Evolutionary conservation across 1,140 invertebrate genomes (phyloP), one percentile per base, ranked within the genome.

Genomic region (Gonatopus flavifemur): DNA sequence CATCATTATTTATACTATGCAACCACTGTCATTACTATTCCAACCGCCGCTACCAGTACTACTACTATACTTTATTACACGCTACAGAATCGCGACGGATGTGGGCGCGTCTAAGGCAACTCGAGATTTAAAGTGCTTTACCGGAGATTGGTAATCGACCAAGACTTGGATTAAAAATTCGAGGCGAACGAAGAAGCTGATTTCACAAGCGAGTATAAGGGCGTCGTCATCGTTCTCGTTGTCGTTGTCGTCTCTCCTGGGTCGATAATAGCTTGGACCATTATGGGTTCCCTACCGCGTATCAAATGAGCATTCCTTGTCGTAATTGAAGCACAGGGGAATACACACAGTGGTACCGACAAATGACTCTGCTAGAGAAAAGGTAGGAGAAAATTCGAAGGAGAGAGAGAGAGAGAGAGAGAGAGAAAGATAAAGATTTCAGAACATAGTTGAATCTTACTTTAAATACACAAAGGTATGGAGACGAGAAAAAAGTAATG

Each of bases 231-330:
- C n/a, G n/a, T n/a, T n/a, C n/a, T n/a, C n/a, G n/a, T n/a, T n/a
- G n/a, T n/a, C n/a, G n/a, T n/a, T n/a, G n/a, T n/a, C n/a, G n/a
- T n/a, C n/a, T n/a, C 45, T 20, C 48, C 37, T 30, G 32, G 57
- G 19, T 60, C 55, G 58, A 65, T 65, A 64, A 65, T 64, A 65
- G 63, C 62, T 64, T 65, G 49, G 58, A 58, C 63, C 62, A 61
- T 65, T 65, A 66, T 38, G 41, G 50, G 50, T 50, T 58, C 55
- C 62, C 62, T 49, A 58, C n/a, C 49, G 62, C 33, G 58, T 49
- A 44, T 38, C 55, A 64, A 66, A 66, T 64, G 63, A 66, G 63
- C 63, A 66, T 66, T 66, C 63, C 63, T 66, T 43, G 52, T 59
- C 52, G 63, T 66, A 66, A 66, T 66, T 66, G 63, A 53, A 62